Base-by-base conservation (phyloP, 2,113 vertebrate species). In the Mesocricetus auratus region DNA sequence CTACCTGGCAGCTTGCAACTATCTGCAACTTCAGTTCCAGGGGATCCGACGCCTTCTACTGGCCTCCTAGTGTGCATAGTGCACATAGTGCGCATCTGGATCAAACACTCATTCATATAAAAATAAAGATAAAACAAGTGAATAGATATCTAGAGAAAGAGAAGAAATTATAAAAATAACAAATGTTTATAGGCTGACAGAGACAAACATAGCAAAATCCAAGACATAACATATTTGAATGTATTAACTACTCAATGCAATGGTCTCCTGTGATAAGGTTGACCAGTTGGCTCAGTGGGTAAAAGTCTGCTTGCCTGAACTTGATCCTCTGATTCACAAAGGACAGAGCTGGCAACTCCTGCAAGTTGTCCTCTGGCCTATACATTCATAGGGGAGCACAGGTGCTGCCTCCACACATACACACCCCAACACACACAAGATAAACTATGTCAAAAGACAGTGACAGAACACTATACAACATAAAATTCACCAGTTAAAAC, bases 91-190 rank as follows among this genome's bases (percentile, higher is more conserved):
- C 9, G 50, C 31, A 58, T 58, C 79, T 6, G 2, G 36, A 10
- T 1, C 78, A 82, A 82, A 82, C 33, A 81, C 36, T 58, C 79
- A 58, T 4, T 58, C 21, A 58, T 36, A 39, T 82, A 86, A 77
- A 86, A 87, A 26, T 11, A 74, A 53, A 87, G 11, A 47, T 90
- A 42, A 83, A 42, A 62, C 7, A 12, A 85, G 58, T 42, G 21
- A 39, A 58, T 77, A 83, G 92, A 86, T 88, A 88, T 31, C 73
- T 87, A 90, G 60, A 87, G 24, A 68, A 62, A 93, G 79, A 87
- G 58, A 78, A 91, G 10, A 90, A 62, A 96, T 74, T 17, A 82
- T 17, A 90, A 82, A 83, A 82, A 85, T n/a, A 50, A 22, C 8
- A 85, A 58, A 77, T 17, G n/a, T 87, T 60, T 26, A 42, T 60